Percentiles rank a stretch among this genome's conserved stretches.
Evolutionary conservation across 2,797 vertebrate genomes (phyloP).

Genomic region (Chiloscyllium punctatum): DNA sequence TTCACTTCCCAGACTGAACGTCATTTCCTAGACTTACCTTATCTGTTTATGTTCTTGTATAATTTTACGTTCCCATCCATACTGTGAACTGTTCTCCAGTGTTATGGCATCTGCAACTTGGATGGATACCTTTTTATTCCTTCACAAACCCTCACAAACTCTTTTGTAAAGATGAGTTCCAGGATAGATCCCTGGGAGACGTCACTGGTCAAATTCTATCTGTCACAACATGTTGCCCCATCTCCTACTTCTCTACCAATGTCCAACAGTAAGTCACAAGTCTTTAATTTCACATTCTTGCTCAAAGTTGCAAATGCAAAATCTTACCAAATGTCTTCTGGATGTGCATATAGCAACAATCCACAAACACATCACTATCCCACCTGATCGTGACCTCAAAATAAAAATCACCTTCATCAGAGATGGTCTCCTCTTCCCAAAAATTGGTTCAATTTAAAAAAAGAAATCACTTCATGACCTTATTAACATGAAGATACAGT

Average conservation of each 20-base stretch:
- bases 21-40: neutral
- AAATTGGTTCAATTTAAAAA: neutral
- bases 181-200: neutral
- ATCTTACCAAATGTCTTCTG: neutral
- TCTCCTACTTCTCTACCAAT: neutral
- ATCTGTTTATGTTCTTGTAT: neutral
- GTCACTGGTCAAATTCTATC: neutral
- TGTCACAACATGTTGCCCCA: neutral
- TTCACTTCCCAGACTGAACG: neutral
- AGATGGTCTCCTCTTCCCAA: neutral
- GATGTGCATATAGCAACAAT: neutral
- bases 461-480: neutral
- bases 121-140: neutral
- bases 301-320: neutral
- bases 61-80: neutral
- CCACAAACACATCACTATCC: neutral
- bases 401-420: neutral
- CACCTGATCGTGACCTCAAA: neutral
- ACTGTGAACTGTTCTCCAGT: neutral
- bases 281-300: neutral
- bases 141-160: neutral
- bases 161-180: neutral
- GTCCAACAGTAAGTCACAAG: neutral
- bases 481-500: neutral
- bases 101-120: neutral